Evolutionary conservation across 1,140 invertebrate species (phyloP), one percentile per base, ranked within the genome.

Genomic region (Meloidogyne chitwoodi): DNA sequence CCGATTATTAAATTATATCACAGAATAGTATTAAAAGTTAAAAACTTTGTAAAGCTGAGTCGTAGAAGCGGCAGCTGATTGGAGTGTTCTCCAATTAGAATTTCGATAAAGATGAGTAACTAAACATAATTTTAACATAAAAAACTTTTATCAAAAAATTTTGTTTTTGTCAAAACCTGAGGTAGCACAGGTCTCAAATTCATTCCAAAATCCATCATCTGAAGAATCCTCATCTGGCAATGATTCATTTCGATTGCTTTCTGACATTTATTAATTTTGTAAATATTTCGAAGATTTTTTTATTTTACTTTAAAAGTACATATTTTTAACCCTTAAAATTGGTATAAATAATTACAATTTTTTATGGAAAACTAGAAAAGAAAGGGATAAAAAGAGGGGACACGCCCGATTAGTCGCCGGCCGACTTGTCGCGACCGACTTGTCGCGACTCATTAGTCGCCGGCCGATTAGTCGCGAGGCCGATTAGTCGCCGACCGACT

Each of bases 41-140:
- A 11, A 48, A 62, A 74, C 75, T 56, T 86, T 83, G 44, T 86
- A 86, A n/a, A 84, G 68, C 64, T 86, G 84, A n/a, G 83, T 84
- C 2, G 83, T 85, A 27, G 73, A 69, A 29, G 76, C 83, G 22
- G 83, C 83, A 16, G 83, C 78, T 2, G 78, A 67, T 66, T 86
- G 79, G 12, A 85, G 66, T 41, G 74, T 81, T 61, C 77, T 72
- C 83, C 83, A 86, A 66, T 75, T 75, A 24, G 72, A 61, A 24
- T 79, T 77, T 26, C 74, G 73, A 71, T 84, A 84, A 29, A 84
- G 72, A 16, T 78, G 79, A 48, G 84, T 68, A 31, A 83, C 81
- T 79, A 14, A 4, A 56, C 0, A 56, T 5, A 56, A n/a, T n/a
- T 19, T 48, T 19, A 79, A 44, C 8, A 16, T 31, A 63, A 34